Evolutionary conservation across 2,888 invertebrate species (phyloP).

Genomic region (Minunthozetes semirufus): DNA sequence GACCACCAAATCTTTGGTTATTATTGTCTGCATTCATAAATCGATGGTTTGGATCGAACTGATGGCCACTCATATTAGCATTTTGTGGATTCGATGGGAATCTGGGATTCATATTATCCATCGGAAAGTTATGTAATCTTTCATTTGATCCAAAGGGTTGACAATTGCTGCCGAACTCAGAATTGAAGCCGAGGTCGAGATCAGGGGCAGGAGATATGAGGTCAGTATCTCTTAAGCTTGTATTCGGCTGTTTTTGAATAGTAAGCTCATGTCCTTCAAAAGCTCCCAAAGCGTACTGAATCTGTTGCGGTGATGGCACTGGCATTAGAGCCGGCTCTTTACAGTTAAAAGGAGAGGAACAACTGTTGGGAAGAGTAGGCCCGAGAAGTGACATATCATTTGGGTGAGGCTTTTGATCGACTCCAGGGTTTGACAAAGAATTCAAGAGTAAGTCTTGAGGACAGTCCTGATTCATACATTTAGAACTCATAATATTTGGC

Average conservation of each 20-base stretch:
- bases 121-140: neutral
- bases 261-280: conserved; percentile 94
- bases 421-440: neutral
- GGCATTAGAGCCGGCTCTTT: conserved; percentile 81
- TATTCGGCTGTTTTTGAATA: conserved; percentile 91
- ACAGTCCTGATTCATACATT: neutral
- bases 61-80: conserved; percentile 24
- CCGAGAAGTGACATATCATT: conserved; percentile 9
- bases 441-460: neutral
- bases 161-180: conserved; percentile 30
- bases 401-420: neutral
- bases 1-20: conserved; percentile 22
- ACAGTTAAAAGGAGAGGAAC: conserved; percentile 26
- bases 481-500: neutral
- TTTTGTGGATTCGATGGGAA: conserved; percentile 45
- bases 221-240: conserved; percentile 64
- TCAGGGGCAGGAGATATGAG: conserved; percentile 12
- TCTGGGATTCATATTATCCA: conserved; percentile 28
- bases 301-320: conserved; percentile 91
- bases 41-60: conserved; percentile 26
- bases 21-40: conserved; percentile 18
- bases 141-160: neutral
- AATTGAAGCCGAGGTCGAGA: conserved; percentile 23
- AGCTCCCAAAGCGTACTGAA: conserved; percentile 78
- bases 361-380: neutral